Evolutionary conservation across 1,140 invertebrate genomes (phyloP), one percentile per base, ranked within the genome.

Genomic region (Coelopa frigida): DNA sequence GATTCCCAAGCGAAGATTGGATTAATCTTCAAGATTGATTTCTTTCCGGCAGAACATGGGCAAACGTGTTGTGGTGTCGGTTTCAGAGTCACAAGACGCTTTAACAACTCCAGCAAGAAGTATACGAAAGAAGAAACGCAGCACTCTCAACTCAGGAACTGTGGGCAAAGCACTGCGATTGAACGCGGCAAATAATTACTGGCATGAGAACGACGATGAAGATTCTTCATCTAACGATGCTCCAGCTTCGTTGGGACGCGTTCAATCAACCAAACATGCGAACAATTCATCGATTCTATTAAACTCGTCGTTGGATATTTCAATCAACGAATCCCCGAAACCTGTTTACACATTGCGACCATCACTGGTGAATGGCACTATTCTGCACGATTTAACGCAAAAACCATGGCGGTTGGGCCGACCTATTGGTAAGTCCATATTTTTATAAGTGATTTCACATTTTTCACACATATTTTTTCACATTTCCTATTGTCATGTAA

Each of bases 391-490:
- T 75, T 73, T 88, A 35, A 78, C 73, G 1, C 82, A 84, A 46
- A 88, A 87, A 56, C 74, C 85, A 69, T 98, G 94, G 94, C 82
- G 78, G 54, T 71, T 97, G 33, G 91, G 92, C 4, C 80, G 84
- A 59, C 78, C 85, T 8, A 84, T 95, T 61, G 93, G 92, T 66
- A 57, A 68, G 58, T 55, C n/a, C 37, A 17, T 46, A 5, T 35
- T 22, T 24, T n/a, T 22, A 14, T 45, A 23, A 17, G 8, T 11
- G 22, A n/a, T n/a, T n/a, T n/a, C n/a, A n/a, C n/a, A n/a, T n/a
- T n/a, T n/a, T n/a, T n/a, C n/a, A n/a, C 18, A 36, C 6, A 36
- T n/a, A 7, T 7, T 14, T 36, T 6, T 36, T 36, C n/a, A 29
- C n/a, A 8, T 29, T 29, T 29, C n/a, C n/a, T n/a, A 29, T n/a